Percentiles rank a stretch among this genome's conserved stretches.
Evolutionary conservation across 2,888 invertebrate genomes (phyloP).

Genomic region (Nebria brevicollis): DNA sequence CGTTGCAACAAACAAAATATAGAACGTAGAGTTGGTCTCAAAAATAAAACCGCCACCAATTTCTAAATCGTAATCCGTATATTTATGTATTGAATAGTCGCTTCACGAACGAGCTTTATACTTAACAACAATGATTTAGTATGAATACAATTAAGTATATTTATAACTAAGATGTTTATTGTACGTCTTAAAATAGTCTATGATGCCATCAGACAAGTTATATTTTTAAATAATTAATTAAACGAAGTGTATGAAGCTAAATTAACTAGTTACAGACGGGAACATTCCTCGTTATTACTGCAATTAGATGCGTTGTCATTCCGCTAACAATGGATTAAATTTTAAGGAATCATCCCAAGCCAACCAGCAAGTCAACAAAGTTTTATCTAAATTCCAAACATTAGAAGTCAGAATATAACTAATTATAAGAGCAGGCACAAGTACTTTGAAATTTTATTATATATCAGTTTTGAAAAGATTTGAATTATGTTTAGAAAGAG

Average conservation of each 20-base stretch:
- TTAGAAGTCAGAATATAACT: too few relatives aligned
- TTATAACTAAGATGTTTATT: not conserved
- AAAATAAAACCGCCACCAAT: too few relatives aligned
- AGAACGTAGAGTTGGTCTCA: too few relatives aligned
- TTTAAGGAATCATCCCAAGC: not conserved
- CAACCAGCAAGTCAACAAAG: not conserved
- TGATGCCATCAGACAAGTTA: conserved; percentile 28
- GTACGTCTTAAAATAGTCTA: not conserved
- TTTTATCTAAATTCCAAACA: not conserved
- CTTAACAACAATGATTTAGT: not conserved
- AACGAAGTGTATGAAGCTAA: conserved; percentile 28
- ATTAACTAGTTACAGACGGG: conserved; percentile 38
- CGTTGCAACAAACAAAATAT: not conserved
- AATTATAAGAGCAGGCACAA: too few relatives aligned
- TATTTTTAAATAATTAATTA: conserved; percentile 33
- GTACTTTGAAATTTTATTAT: too few relatives aligned
- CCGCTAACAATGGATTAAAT: conserved; percentile 6
- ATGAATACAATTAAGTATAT: not conserved
- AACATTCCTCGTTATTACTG: conserved; percentile 40
- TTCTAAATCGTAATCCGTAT: not conserved
- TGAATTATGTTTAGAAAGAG: too few relatives aligned
- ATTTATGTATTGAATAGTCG: not conserved
- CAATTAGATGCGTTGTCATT: conserved; percentile 42
- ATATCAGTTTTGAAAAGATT: too few relatives aligned
- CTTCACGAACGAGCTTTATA: not conserved